phyloP scores from a whole-genome alignment of 2,797 vertebrate species.

The Poeciliopsis presidionis region DNA sequence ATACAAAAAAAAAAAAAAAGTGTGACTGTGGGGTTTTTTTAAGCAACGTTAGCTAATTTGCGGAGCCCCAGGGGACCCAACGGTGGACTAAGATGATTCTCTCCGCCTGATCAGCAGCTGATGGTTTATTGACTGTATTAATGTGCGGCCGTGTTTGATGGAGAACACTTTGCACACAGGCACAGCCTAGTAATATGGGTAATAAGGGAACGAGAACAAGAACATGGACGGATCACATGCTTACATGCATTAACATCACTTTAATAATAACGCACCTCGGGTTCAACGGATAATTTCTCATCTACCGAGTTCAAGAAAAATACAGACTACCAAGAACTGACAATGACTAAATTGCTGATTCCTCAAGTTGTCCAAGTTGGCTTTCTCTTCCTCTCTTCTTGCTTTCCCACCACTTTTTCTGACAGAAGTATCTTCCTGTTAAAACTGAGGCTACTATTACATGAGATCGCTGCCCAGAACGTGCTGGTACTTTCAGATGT shows the following conservation, averaged over 20 bases:
- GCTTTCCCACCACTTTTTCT: not conserved
- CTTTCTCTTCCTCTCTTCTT: not conserved
- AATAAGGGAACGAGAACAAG: constrained; percentile 47
- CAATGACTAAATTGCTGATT: not conserved
- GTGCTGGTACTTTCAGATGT: too few relatives aligned
- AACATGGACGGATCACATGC: constrained; percentile 53
- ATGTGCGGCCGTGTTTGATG: constrained; percentile 17
- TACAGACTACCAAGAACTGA: not conserved
- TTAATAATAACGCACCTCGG: constrained; percentile 1
- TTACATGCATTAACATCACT: not conserved
- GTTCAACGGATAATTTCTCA: constrained; percentile 19
- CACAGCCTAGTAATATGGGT: constrained; percentile 19
- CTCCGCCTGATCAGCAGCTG: constrained; percentile 23
- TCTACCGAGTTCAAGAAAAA: not conserved
- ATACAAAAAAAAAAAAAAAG: not conserved
- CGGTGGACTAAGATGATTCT: not conserved
- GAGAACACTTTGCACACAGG: constrained; percentile 26
- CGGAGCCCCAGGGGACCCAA: not conserved
- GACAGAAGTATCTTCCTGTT: not conserved
- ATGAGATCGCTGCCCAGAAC: too few relatives aligned
- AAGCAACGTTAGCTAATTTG: not conserved
- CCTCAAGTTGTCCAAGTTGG: not conserved
- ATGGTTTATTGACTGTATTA: constrained; percentile 10
- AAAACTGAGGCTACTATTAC: not conserved
- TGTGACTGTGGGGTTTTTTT: not conserved